Evolutionary conservation across 2,113 vertebrate genomes (phyloP).

Genomic region (Nannospalax galili): DNA sequence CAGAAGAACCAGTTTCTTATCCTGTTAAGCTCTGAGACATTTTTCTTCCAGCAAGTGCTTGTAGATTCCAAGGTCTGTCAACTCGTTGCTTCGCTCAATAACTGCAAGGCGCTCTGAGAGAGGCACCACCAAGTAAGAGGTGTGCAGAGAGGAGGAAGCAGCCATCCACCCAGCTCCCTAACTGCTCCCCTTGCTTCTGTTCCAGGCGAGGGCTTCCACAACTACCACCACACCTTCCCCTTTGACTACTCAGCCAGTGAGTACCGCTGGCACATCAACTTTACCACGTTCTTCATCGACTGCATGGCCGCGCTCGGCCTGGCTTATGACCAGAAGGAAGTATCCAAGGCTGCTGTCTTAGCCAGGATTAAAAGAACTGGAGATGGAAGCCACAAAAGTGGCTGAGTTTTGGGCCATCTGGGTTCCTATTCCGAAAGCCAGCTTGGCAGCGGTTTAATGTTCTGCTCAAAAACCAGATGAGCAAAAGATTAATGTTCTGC

Average conservation of each 20-base stretch:
- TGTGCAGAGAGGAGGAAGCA: not conserved
- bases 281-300: conserved; percentile 97
- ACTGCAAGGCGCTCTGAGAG: not conserved
- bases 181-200: conserved; percentile 46
- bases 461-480: too few species aligned
- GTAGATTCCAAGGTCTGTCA: not conserved
- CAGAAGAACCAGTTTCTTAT: not conserved
- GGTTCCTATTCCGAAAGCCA: conserved; percentile 71
- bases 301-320: conserved; percentile 93
- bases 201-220: conserved; percentile 97
- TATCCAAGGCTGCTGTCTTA: conserved; percentile 86
- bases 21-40: not conserved
- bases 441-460: too few species aligned
- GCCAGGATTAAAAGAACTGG: conserved; percentile 93
- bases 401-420: conserved; percentile 85
- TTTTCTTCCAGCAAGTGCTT: not conserved
- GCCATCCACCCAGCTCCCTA: not conserved
- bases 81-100: not conserved
- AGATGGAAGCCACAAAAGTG: conserved; percentile 91
- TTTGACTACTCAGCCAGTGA: conserved; percentile 96
- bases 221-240: conserved; percentile 98
- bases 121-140: not conserved
- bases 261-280: conserved; percentile 92
- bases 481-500: conserved; percentile 84
- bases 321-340: conserved; percentile 92